Evolutionary conservation across 1,140 invertebrate genomes (phyloP), one percentile per base, ranked within the genome.

Genomic region (Calliphora vicina): DNA sequence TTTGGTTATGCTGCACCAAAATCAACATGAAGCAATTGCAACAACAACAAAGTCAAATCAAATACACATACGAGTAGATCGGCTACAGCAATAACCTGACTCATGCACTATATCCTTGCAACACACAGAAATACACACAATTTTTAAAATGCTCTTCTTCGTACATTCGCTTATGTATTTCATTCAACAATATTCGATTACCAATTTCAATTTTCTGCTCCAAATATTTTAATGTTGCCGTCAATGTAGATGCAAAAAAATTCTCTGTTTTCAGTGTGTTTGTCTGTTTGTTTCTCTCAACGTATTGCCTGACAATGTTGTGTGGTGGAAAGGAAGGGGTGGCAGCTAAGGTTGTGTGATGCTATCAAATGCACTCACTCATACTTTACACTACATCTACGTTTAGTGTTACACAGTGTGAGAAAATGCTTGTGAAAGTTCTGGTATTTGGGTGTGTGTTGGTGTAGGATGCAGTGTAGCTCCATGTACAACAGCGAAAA

Each of bases 121-220:
- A 29, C 8, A 8, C 29, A 29, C 8, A 29, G 2, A 29, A 8
- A 29, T 29, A 29, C 29, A 45, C 43, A 45, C n/a, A n/a, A n/a
- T n/a, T n/a, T 45, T 13, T 6, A 45, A 45, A 13, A 67, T 67
- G 6, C 20, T 13, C n/a, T 23, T 13, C 13, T 23, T 67, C 20
- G 57, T 67, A n/a, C 57, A 67, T 67, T 23, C 57, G n/a, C 20
- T 67, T 23, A 67, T 67, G 20, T n/a, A 67, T 67, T 67, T 67
- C 57, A 78, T 43, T 78, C 74, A 78, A 78, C 74, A 78, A 78
- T 78, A 78, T 78, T 78, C 74, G 74, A 78, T 78, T 78, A 78
- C 74, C 74, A 78, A 78, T 78, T 78, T 78, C 74, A 78, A 78
- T 78, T 78, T 78, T 78, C 74, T 78, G 74, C 74, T 78, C 74